These are phyloP conservation scores for Piprites chloris DNA, from an alignment of 2,113 vertebrate genomes.

Conservation along the genomic window DNA sequence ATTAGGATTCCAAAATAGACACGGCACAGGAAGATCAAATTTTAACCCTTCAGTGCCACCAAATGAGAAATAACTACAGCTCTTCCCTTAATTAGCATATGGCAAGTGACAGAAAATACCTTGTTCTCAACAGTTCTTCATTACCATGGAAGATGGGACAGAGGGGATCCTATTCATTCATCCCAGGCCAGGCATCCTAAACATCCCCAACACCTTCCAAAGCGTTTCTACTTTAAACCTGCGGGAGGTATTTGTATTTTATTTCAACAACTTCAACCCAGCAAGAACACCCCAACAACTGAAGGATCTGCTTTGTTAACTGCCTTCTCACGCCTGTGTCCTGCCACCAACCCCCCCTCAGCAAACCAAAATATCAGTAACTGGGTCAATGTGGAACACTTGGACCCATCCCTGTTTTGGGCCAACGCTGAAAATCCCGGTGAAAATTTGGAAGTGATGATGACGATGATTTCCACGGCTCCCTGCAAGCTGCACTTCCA, in stretches of 20 bases:
- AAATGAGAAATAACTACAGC: background rate
- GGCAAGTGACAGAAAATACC: background rate
- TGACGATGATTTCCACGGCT: background rate
- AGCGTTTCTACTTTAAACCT: background rate
- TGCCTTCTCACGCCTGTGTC: background rate
- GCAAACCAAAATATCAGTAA: background rate
- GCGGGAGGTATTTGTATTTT: background rate
- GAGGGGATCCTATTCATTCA: background rate
- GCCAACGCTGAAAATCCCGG: background rate
- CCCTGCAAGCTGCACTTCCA: background rate
- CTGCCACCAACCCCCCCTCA: background rate
- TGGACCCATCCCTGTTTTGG: background rate
- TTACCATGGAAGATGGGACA: background rate
- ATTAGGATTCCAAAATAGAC: background rate
- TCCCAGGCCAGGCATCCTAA: background rate
- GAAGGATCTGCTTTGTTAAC: background rate
- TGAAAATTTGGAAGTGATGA: background rate
- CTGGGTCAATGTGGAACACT: background rate
- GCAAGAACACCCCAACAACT: background rate
- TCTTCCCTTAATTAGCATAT: background rate
- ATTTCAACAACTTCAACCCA: background rate
- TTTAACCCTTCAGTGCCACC: background rate
- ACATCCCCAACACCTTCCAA: background rate
- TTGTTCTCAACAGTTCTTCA: background rate
- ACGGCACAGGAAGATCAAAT: background rate